Evolutionary conservation across 1,140 invertebrate genomes (phyloP).

Genomic region (Lithobius niger): DNA sequence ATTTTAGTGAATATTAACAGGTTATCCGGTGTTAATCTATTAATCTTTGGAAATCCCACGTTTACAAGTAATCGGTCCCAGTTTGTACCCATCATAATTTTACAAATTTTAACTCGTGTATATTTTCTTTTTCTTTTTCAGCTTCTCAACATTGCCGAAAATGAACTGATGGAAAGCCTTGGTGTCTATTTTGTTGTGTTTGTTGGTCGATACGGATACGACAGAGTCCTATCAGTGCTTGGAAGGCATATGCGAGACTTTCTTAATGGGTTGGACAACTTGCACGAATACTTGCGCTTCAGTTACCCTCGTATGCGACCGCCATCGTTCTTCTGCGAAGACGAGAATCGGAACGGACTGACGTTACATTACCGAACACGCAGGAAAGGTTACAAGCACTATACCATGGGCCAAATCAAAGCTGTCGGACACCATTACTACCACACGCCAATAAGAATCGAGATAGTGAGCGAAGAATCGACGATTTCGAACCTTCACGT

Average conservation of each 20-base stretch:
- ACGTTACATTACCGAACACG: slow-evolving; percentile 89
- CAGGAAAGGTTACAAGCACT: slow-evolving; percentile 81
- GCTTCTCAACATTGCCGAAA: slow-evolving; percentile 68
- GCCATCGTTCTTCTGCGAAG: slow-evolving; percentile 92
- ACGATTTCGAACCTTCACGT: slow-evolving; percentile 84
- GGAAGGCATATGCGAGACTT: slow-evolving; percentile 90
- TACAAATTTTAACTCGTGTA: too few relatives aligned
- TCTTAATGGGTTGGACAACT: slow-evolving; percentile 87
- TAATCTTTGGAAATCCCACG: too few relatives aligned
- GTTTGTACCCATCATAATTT: too few relatives aligned
- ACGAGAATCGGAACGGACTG: slow-evolving; percentile 71
- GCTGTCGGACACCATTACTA: slow-evolving; percentile 79
- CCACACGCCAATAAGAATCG: slow-evolving; percentile 81
- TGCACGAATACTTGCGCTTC: slow-evolving; percentile 94
- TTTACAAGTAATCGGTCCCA: too few relatives aligned
- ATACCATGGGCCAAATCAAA: slow-evolving; percentile 91
- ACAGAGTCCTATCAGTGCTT: slow-evolving; percentile 72
- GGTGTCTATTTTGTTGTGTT: slow-evolving; percentile 79
- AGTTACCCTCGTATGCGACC: slow-evolving; percentile 86
- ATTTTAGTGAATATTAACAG: too few relatives aligned
- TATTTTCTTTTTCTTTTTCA: slow-evolving; percentile 30
- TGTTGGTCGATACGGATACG: slow-evolving; percentile 89
- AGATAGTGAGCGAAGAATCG: slow-evolving; percentile 68
- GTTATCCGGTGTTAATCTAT: too few relatives aligned
- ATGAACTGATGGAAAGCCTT: slow-evolving; percentile 79